These are phyloP conservation scores for Drosophila sordidula DNA, from an alignment of 2,888 invertebrate genomes.

Conservation along the genomic window DNA sequence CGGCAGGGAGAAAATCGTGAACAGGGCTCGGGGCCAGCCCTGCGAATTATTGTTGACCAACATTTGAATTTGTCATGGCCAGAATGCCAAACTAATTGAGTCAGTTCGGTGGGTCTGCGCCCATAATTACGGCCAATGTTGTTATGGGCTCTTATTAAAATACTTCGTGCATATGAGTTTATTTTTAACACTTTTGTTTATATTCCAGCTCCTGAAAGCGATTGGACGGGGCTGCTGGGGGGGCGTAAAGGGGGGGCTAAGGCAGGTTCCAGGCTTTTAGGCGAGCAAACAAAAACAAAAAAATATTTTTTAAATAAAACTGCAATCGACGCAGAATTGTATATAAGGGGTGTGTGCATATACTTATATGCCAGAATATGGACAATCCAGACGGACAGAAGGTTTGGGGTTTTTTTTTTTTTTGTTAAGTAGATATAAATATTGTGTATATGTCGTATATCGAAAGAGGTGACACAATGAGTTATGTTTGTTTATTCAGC, in stretches of 20 bases:
- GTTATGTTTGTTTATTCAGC: constrained; percentile 68
- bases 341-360: constrained; percentile 1
- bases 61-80: constrained; percentile 55
- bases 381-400: constrained; percentile 24
- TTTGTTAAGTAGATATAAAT: constrained; percentile 10
- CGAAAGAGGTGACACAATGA: constrained; percentile 73
- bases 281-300: constrained; percentile 34
- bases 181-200: constrained; percentile 70
- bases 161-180: constrained; percentile 39
- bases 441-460: constrained; percentile 30
- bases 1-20: constrained; percentile 5
- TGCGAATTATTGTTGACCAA: constrained; percentile 40
- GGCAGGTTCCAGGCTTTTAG: constrained; percentile 36
- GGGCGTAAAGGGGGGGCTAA: neutral
- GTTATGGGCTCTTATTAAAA: constrained; percentile 12
- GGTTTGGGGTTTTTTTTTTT: constrained; percentile 26
- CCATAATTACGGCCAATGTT: constrained; percentile 8
- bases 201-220: constrained; percentile 36
- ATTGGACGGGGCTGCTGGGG: neutral
- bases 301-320: constrained; percentile 56
- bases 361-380: constrained; percentile 8
- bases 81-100: constrained; percentile 58
- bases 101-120: constrained; percentile 15
- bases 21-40: constrained; percentile 16
- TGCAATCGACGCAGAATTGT: constrained; percentile 60